Evolutionary conservation across 2,888 invertebrate species (phyloP).

Genomic region (Aleiodes alternator): DNA sequence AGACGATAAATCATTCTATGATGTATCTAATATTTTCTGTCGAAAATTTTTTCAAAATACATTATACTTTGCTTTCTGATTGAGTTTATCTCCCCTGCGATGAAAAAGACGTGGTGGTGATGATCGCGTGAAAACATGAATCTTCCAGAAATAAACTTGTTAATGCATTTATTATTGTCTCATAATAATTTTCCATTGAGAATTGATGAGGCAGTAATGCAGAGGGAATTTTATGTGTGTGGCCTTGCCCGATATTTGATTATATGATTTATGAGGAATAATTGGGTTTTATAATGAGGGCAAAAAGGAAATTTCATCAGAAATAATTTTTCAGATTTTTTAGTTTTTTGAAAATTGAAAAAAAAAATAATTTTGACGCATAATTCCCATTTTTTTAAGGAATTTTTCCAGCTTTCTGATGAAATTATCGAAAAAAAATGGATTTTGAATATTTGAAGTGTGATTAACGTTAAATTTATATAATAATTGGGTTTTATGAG

Average conservation of each 20-base stretch:
- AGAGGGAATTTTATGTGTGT: neutral
- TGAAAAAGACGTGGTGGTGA: constrained; percentile 27
- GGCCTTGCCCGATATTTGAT: constrained; percentile 40
- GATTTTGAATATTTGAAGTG: too few species aligned
- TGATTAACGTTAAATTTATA: too few species aligned
- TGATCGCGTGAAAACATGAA: constrained; percentile 30
- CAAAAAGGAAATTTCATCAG: neutral
- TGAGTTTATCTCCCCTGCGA: constrained; percentile 41
- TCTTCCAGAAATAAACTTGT: constrained; percentile 24
- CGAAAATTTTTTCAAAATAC: too few species aligned
- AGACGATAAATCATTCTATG: neutral
- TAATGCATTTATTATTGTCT: constrained; percentile 1
- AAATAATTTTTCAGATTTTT: too few species aligned
- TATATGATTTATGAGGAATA: neutral
- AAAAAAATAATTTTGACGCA: too few species aligned
- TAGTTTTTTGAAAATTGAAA: too few species aligned
- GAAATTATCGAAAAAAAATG: too few species aligned
- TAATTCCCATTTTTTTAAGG: too few species aligned
- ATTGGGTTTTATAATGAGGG: neutral
- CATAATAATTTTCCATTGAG: constrained; percentile 35
- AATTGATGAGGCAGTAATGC: neutral
- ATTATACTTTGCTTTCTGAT: neutral
- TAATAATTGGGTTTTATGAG: neutral
- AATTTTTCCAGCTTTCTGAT: too few species aligned
- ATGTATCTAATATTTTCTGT: neutral